Evolutionary conservation across 2,797 vertebrate genomes (phyloP).

Genomic region (Siniperca obscura): DNA sequence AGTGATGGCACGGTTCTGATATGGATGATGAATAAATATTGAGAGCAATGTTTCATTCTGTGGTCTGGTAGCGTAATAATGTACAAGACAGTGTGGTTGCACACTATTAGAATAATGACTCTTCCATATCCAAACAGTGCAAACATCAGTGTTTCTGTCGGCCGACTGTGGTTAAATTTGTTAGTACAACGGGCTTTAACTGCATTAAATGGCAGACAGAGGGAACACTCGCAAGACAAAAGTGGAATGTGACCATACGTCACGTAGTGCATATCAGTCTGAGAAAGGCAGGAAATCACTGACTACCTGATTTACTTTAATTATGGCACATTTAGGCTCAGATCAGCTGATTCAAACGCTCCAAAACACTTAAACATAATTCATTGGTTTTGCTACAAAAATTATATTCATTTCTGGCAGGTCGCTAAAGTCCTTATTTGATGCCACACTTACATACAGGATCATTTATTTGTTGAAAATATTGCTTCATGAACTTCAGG

Average conservation of each 20-base stretch:
- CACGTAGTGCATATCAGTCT: neutral
- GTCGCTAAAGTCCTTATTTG: neutral
- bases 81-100: neutral
- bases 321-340: neutral
- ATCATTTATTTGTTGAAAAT: neutral
- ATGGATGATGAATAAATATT: no score
- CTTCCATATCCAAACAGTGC: neutral
- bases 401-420: neutral
- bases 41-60: neutral
- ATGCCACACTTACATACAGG: conserved; percentile 31
- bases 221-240: neutral
- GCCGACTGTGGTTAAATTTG: neutral
- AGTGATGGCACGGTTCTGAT: no score
- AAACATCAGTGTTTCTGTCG: neutral
- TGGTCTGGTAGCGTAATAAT: neutral
- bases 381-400: neutral
- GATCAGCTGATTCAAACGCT: neutral
- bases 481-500: conserved; percentile 39
- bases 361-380: neutral
- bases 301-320: neutral
- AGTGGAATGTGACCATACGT: neutral
- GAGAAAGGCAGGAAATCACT: neutral
- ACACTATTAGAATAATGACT: neutral
- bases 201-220: neutral
- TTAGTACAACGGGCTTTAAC: neutral